Base-by-base conservation (phyloP, 2,113 vertebrate species). In the Natator depressus region DNA sequence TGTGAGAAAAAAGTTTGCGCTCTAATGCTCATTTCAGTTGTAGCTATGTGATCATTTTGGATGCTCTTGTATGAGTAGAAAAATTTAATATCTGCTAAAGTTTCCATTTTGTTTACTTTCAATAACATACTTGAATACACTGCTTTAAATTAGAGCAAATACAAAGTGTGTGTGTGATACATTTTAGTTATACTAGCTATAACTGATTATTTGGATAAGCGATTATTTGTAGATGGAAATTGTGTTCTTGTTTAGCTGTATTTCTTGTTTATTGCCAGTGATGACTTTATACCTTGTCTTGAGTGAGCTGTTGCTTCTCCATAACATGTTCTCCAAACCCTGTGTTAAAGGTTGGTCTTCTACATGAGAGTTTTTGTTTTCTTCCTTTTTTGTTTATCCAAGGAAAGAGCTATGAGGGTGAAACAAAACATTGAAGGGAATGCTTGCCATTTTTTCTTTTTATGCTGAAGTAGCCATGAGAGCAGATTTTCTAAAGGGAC, bases 261-360 rank as follows among this genome's bases (percentile, higher is more conserved):
- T 78, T 59, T 50, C 84, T 91, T 84, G 16, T 10, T 50, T 51
- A 51, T 4, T 51, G 1, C 11, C 90, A 80, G 3, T 78, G 89
- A 46, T 29, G 0, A 9, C 51, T n/a, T 72, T 72, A n/a, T 22
- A 11, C 29, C 13, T 62, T 31, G 50, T 55, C 5, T 81, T 4
- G 62, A 1, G 6, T 0, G 1, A 59, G 12, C 17, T 54, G 46
- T 29, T 69, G 82, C 1, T 76, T 19, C 5, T 59, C 29, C 9
- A 65, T 29, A 80, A 91, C 81, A 54, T 11, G 87, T 29, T 69
- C 10, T 24, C 27, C 84, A 50, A 87, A 84, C 17, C 1, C 11
- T 46, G 2, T 24, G 1, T 27, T 5, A 59, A 42, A 76, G 53
- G 81, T 1, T 0, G 49, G 19, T 49, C 3, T 4, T 3, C 35